Percentiles rank a stretch among this genome's conserved stretches.
Conservation (phyloP, 2,888 invertebrate genomes). For the Sminthurides aquaticus region DNA sequence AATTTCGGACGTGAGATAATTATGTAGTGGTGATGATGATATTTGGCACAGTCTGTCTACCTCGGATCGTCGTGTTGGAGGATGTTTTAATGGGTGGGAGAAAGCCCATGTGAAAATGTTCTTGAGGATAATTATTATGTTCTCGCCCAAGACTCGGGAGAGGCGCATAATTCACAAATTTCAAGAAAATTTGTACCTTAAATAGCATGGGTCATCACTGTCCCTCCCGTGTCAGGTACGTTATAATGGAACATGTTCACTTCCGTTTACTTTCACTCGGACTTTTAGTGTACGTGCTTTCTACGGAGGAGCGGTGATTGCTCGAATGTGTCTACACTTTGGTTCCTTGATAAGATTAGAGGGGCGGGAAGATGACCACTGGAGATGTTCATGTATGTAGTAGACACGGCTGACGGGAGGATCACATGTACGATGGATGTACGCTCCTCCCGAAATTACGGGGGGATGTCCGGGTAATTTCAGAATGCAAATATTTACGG, state of each 20-base stretch:
- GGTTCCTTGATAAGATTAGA: too few species aligned
- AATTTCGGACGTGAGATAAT: not conserved
- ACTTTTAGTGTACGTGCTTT: too few species aligned
- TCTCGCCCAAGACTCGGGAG: conserved; percentile 2
- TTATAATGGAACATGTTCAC: not conserved
- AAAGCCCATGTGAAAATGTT: not conserved
- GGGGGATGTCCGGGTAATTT: not conserved
- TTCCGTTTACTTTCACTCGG: not conserved
- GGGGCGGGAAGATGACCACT: too few species aligned
- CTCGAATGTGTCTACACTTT: too few species aligned
- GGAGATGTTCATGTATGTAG: too few species aligned
- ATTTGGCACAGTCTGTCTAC: not conserved
- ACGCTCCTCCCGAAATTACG: not conserved
- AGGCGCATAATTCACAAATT: not conserved
- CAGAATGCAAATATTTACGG: not conserved
- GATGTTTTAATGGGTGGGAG: too few species aligned
- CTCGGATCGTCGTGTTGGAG: too few species aligned
- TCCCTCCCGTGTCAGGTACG: conserved; percentile 7
- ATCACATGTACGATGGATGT: too few species aligned
- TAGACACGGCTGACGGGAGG: too few species aligned
- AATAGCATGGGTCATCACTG: not conserved
- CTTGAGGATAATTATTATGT: not conserved
- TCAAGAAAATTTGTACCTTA: conserved; percentile 5
- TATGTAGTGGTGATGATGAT: not conserved
- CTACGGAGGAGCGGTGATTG: too few species aligned